A percentile compares a stretch with the other conserved stretches of the same genome.
phyloP scores from a whole-genome alignment of 2,888 invertebrate genomes.

The Sthenelais limicola region DNA sequence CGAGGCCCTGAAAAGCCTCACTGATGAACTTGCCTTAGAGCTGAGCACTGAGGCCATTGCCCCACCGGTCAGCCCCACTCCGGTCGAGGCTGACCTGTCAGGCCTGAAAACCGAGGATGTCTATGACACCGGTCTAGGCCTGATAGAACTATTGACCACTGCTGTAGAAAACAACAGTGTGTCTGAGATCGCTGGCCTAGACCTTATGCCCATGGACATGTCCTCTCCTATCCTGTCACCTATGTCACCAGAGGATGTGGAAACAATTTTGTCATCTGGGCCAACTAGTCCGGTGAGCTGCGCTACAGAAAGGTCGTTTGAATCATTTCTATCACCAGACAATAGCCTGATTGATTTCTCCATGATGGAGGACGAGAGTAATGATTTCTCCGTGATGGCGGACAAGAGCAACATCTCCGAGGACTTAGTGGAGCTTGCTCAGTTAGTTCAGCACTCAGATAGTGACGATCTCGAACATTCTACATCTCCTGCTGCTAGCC shows the following conservation, averaged over 20 bases:
- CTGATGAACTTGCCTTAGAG: conserved; percentile 20
- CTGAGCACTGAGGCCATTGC: conserved; percentile 6
- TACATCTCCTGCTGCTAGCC: too few species aligned
- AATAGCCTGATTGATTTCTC: background rate
- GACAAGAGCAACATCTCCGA: too few species aligned
- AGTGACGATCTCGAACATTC: too few species aligned
- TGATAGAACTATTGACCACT: conserved; percentile 20
- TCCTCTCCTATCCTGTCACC: conserved; percentile 45
- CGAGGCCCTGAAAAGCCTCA: conserved; percentile 2
- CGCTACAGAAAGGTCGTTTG: conserved; percentile 10
- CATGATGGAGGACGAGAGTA: conserved; percentile 12
- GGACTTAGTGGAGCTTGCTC: too few species aligned
- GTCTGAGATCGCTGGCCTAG: background rate
- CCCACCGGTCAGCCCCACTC: background rate
- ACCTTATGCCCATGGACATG: conserved; percentile 8
- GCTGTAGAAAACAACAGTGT: background rate
- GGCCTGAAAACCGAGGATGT: conserved; percentile 6
- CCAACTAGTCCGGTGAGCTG: conserved; percentile 41
- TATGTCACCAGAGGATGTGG: conserved; percentile 48
- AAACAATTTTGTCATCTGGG: conserved; percentile 46
- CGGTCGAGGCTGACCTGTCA: background rate
- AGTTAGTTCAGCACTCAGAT: too few species aligned
- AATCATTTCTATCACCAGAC: background rate
- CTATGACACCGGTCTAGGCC: conserved; percentile 25
- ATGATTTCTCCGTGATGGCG: background rate